Percentiles rank a stretch among this genome's conserved stretches.
Evolutionary conservation across 2,797 vertebrate genomes (phyloP).

Genomic region (Xiphophorus birchmanni): DNA sequence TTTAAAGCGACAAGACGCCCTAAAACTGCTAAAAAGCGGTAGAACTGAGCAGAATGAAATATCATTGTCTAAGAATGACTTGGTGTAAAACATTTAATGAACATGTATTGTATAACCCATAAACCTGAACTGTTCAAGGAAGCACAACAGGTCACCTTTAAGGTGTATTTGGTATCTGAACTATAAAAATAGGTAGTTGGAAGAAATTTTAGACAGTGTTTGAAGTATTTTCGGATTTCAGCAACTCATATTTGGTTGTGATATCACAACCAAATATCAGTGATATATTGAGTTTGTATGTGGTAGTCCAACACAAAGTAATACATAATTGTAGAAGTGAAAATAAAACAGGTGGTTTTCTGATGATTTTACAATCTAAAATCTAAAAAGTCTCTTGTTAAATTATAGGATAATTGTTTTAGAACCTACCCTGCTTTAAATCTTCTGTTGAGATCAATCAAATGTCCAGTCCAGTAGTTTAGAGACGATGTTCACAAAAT

Average conservation of each 20-base stretch:
- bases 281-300: not conserved
- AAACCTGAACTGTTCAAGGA: no score
- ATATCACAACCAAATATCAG: not conserved
- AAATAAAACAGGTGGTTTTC: not conserved
- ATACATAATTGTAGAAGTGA: not conserved
- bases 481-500: not conserved
- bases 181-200: no score
- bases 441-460: not conserved
- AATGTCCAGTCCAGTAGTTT: not conserved
- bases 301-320: not conserved
- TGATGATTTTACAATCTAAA: not conserved
- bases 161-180: not conserved
- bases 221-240: no score
- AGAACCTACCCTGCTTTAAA: not conserved
- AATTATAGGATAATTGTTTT: not conserved
- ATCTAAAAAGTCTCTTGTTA: not conserved
- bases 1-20: no score
- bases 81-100: no score
- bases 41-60: no score
- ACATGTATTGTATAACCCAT: no score
- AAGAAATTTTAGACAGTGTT: no score
- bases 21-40: no score
- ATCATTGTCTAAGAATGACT: no score
- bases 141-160: no score
- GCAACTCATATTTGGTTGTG: no score